These are phyloP conservation scores for Chionodraco myersi DNA, from an alignment of 2,113 vertebrate genomes.

Conservation along the genomic window DNA sequence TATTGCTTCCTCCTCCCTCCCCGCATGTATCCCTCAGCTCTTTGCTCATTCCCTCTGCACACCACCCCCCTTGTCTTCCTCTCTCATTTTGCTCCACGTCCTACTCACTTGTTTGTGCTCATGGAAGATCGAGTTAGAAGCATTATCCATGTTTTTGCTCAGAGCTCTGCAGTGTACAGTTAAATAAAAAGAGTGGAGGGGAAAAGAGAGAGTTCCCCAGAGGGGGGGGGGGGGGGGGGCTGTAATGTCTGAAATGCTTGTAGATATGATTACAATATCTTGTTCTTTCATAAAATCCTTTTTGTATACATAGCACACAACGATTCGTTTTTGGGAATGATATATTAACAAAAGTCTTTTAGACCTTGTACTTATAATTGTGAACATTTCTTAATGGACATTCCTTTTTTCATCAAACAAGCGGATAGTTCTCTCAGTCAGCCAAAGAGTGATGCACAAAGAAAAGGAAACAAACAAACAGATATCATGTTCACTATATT, in stretches of 20 bases:
- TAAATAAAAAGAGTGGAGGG: slow-evolving; percentile 68
- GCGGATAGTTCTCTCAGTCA: no score
- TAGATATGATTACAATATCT: slow-evolving; percentile 51
- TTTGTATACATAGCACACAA: slow-evolving; percentile 17
- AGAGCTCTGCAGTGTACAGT: slow-evolving; percentile 51
- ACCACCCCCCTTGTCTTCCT: slow-evolving; percentile 31
- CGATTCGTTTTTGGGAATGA: background rate
- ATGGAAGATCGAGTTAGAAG: slow-evolving; percentile 64
- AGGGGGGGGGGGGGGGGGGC: slow-evolving; percentile 38
- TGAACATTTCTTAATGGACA: no score
- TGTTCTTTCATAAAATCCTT: slow-evolving; percentile 30
- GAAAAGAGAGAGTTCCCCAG: slow-evolving; percentile 51
- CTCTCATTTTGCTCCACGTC: slow-evolving; percentile 45
- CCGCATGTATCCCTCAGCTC: slow-evolving; percentile 42
- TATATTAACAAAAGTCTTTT: no score
- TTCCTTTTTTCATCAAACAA: no score
- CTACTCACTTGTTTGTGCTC: slow-evolving; percentile 55
- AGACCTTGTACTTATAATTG: no score
- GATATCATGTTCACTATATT: no score
- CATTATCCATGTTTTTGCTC: slow-evolving; percentile 54
- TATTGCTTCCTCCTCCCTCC: slow-evolving; percentile 45
- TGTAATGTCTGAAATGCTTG: slow-evolving; percentile 48
- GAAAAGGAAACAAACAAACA: no score
- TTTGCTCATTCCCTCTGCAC: slow-evolving; percentile 50
- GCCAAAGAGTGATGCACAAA: no score